phyloP scores from a whole-genome alignment of 2,113 vertebrate species.

The Chloroceryle aenea region DNA sequence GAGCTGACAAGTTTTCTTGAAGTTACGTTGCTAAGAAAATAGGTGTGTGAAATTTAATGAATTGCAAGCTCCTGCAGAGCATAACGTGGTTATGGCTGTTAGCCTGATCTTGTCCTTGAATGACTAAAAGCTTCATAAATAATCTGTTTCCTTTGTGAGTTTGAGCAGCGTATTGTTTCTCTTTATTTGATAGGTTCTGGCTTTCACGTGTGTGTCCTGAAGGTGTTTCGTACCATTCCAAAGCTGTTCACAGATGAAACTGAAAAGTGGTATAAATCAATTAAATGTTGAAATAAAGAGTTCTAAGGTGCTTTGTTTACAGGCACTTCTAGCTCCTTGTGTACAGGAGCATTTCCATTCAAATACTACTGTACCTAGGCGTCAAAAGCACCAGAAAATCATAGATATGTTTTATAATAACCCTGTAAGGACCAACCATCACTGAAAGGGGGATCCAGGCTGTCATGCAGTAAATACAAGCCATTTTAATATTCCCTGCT shows the following conservation, averaged over 20 bases:
- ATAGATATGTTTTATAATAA: neutral
- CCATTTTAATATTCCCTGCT: conserved; percentile 57
- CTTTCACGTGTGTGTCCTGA: neutral
- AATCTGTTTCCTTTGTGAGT: neutral
- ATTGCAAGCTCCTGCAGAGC: neutral
- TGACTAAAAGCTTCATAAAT: neutral
- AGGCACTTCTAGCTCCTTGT: neutral
- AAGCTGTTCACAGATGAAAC: conserved; percentile 10
- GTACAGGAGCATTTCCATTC: neutral
- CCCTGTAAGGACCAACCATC: neutral
- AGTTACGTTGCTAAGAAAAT: neutral
- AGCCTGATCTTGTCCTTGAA: neutral
- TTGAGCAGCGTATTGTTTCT: neutral
- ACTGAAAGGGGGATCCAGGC: neutral
- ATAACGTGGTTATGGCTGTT: neutral
- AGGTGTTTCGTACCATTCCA: conserved; percentile 31
- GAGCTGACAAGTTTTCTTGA: neutral
- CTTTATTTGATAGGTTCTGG: neutral
- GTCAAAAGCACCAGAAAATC: neutral
- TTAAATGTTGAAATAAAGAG: neutral
- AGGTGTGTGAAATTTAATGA: neutral
- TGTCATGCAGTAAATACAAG: conserved; percentile 55
- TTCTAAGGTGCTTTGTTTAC: neutral
- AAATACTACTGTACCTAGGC: neutral
- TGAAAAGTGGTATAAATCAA: neutral